Percentiles rank a stretch among this genome's conserved stretches.
Conservation (phyloP, 2,797 vertebrate genomes). For the Synaphobranchus kaupii region DNA sequence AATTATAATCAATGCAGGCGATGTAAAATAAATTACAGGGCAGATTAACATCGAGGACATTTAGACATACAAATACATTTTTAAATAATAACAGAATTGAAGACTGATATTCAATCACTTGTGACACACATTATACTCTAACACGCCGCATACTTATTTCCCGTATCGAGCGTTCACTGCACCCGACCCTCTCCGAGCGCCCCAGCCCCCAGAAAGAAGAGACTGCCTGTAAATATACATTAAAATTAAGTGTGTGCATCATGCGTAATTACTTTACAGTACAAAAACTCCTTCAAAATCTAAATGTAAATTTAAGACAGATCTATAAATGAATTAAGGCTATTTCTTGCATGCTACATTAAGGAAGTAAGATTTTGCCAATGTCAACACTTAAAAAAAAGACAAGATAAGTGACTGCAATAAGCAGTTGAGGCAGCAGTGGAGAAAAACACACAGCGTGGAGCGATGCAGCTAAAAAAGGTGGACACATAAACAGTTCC, state of each 20-base stretch:
- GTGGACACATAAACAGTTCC: background rate
- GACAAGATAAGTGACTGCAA: conserved; percentile 1
- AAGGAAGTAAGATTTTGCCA: background rate
- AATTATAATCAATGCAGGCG: conserved; percentile 29
- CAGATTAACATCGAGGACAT: conserved; percentile 14
- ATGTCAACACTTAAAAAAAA: background rate
- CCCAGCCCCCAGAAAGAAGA: background rate
- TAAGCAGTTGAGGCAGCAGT: background rate
- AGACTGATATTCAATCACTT: background rate
- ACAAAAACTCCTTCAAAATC: background rate
- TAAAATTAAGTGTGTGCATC: background rate
- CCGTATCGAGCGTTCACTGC: background rate
- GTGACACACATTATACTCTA: conserved; percentile 1
- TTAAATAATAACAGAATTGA: conserved; percentile 20
- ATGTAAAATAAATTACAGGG: conserved; percentile 25
- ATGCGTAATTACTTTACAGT: background rate
- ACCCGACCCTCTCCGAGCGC: background rate
- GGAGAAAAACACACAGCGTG: conserved; percentile 1
- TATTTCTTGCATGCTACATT: background rate
- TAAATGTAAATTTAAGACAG: background rate
- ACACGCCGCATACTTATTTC: background rate
- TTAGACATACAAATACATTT: background rate
- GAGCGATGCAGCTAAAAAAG: background rate
- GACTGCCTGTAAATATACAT: background rate
- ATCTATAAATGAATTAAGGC: background rate